Conservation (phyloP, 2,888 invertebrate species). For the Conchocele bisecta region DNA sequence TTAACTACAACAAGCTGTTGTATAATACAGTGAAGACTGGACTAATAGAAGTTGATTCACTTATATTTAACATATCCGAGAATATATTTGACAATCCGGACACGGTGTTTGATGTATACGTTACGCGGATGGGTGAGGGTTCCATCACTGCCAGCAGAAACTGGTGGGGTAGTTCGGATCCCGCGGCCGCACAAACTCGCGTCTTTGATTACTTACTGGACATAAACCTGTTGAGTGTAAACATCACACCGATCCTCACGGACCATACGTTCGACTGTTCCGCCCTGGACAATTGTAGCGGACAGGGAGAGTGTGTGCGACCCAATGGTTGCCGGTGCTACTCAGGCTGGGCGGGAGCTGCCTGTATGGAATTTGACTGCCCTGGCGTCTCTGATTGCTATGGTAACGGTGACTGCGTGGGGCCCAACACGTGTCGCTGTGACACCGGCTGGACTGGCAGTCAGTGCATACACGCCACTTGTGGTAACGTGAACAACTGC, state of each 20-base stretch:
- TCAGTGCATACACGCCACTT: constrained; percentile 49
- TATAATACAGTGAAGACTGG: constrained; percentile 5
- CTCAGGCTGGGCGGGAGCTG: constrained; percentile 44
- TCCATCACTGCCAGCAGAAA: constrained; percentile 36
- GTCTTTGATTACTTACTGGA: constrained; percentile 39
- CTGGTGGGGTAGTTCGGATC: constrained; percentile 54
- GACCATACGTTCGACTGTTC: constrained; percentile 46
- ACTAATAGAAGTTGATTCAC: constrained; percentile 15
- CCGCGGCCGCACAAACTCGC: constrained; percentile 5
- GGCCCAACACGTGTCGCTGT: constrained; percentile 60
- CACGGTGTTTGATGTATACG: constrained; percentile 43
- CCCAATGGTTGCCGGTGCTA: constrained; percentile 49
- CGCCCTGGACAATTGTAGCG: constrained; percentile 45
- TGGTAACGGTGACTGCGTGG: constrained; percentile 57
- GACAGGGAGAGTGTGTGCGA: constrained; percentile 49
- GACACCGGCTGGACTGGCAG: constrained; percentile 52
- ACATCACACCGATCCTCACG: constrained; percentile 38
- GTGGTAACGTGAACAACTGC: constrained; percentile 33
- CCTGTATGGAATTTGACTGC: constrained; percentile 50
- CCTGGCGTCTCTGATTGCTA: constrained; percentile 50
- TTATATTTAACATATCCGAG: constrained; percentile 29
- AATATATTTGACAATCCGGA: constrained; percentile 53
- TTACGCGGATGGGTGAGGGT: constrained; percentile 13
- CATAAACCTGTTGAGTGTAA: constrained; percentile 14
- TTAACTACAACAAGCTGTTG: constrained; percentile 40